Base-by-base conservation (phyloP, 2,113 vertebrate genomes). In the Callopanchax toddi region DNA sequence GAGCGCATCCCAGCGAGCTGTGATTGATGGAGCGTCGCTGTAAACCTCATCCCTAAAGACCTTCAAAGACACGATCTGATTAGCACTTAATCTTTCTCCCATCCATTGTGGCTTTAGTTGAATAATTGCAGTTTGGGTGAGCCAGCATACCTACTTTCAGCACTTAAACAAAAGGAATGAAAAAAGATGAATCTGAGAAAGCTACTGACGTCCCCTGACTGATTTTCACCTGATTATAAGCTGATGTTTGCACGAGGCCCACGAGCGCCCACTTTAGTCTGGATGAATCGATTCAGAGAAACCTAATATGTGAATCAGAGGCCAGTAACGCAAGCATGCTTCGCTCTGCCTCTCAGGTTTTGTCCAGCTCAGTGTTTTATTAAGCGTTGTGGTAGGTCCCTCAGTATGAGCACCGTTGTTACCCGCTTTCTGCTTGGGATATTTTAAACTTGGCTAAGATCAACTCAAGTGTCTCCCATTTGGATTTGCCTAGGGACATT, bases 371-470 rank as follows among this genome's bases (percentile, higher is more conserved):
- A 67, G 71, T 75, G 71, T 87, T 89, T 87, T 77, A 83, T 89
- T 57, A 79, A 86, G 82, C 77, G 18, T 87, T 86, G 87, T 83
- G 87, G 90, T 92, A 78, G 87, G 89, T 89, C 77, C 48, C 79
- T 72, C 52, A 53, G 71, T 84, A 71, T 70, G 71, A 87, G 60
- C 57, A 1, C 34, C 5, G 26, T 78, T 75, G 81, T 81, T 87
- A 82, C 70, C 54, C 74, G 61, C 72, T 89, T 83, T 74, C 62
- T 46, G 61, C 63, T 72, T 73, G 69, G 84, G 87, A 91, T 90
- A 90, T 90, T 87, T 83, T 86, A 91, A 85, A 89, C 87, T 91
- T 87, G 85, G 85, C 83, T 76, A 23, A 49, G 74, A 88, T 90
- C 83, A 78, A 81, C 73, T 86, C 51, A 76, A 76, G 81, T 76